Evolutionary conservation across 2,797 vertebrate genomes (phyloP), one percentile per base, ranked within the genome.

Genomic region (Leptoclinus maculatus): DNA sequence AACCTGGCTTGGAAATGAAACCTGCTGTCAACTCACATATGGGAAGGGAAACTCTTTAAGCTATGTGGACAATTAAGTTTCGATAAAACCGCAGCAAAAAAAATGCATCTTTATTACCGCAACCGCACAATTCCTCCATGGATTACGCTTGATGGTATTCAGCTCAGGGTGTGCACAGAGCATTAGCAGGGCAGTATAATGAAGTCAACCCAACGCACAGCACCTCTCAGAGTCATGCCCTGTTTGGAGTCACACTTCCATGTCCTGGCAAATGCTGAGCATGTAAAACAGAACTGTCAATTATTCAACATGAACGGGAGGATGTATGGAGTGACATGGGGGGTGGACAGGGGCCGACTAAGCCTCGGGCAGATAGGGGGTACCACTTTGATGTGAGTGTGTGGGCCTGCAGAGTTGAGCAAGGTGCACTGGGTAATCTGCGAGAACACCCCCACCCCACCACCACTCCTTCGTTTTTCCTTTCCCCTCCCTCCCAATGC

Each of bases 231-330:
- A 94, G 93, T 90, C 93, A 86, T 91, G 93, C 91, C 91, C 91
- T 92, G 83, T 94, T 94, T 92, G 89, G 92, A 95, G 94, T 93
- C 93, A 93, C 93, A 93, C 92, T 92, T 88, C 91, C 93, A 93
- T 94, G 92, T 94, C 93, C 91, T 92, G 91, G 92, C 93, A 94
- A 94, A 94, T 92, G 93, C 91, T 92, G 94, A 94, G 94, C 93
- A 95, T 94, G 94, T 94, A 94, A 94, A 95, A 94, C 94, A 94
- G 93, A 94, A 93, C 91, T 94, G 92, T 94, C 93, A 95, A 94
- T 94, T 95, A 95, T 95, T 94, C 93, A 95, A 92, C 92, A 93
- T 90, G 90, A 94, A 90, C 93, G 93, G 87, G 91, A 93, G 93
- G 92, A 93, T 94, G 94, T 93, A 93, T 93, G 93, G 93, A 94